Percentiles rank a stretch among this genome's conserved stretches.
Evolutionary conservation across 2,888 invertebrate genomes (phyloP).

Genomic region (Tetramorium bicarinatum): DNA sequence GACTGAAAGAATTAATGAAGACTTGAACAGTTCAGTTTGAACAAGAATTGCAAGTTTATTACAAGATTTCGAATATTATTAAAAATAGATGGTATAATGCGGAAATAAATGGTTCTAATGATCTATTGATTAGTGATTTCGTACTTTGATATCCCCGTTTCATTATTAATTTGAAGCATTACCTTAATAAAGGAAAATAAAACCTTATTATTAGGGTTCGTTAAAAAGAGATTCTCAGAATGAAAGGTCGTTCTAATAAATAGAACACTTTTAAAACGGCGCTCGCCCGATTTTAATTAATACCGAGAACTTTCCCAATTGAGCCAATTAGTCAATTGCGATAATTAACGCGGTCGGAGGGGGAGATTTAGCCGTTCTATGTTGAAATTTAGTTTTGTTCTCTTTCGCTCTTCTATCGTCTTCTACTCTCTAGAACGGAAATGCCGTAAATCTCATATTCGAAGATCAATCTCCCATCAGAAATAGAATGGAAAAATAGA

Average conservation of each 20-base stretch:
- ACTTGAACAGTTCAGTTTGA: background rate
- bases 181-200: slow-evolving; percentile 1
- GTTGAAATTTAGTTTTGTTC: slow-evolving; percentile 53
- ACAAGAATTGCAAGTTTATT: background rate
- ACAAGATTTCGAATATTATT: background rate
- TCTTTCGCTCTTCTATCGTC: background rate
- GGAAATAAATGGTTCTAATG: too few species aligned
- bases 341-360: slow-evolving; percentile 77
- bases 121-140: background rate
- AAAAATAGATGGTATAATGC: background rate
- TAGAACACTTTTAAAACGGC: slow-evolving; percentile 65
- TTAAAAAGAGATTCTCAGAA: slow-evolving; percentile 39
- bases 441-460: background rate
- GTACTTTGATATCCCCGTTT: background rate
- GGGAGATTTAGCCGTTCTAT: slow-evolving; percentile 33
- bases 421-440: background rate
- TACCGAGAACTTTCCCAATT: slow-evolving; percentile 80
- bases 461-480: background rate
- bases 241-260: slow-evolving; percentile 32
- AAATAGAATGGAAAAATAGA: background rate
- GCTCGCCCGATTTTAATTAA: slow-evolving; percentile 73
- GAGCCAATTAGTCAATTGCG: slow-evolving; percentile 82
- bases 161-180: background rate
- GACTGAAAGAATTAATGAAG: background rate
- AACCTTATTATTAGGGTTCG: background rate